A percentile compares a stretch with the other conserved stretches of the same genome.
These are phyloP conservation scores for Percina caprodes DNA, from an alignment of 2,113 vertebrate species.

Conservation along the genomic window DNA sequence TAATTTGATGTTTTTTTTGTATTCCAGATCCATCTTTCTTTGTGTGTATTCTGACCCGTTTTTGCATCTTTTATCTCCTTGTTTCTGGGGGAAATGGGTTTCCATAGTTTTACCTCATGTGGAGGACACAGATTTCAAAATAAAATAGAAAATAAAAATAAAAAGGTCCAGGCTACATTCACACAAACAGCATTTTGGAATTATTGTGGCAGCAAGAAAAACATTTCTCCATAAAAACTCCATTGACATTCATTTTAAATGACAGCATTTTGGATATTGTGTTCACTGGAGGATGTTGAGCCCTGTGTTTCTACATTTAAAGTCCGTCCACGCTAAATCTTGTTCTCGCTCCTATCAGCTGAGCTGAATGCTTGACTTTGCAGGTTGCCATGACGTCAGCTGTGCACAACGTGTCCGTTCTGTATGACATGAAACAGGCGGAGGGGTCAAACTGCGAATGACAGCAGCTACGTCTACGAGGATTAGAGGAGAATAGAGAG, in stretches of 20 bases:
- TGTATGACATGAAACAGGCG: background rate
- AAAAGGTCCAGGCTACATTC: slow-evolving; percentile 49
- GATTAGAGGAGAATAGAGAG: too few species aligned
- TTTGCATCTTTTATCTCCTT: background rate
- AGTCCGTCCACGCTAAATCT: background rate
- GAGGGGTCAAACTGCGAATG: background rate
- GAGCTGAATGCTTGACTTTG: background rate
- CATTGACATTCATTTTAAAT: slow-evolving; percentile 70
- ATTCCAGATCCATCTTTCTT: too few species aligned
- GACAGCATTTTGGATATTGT: slow-evolving; percentile 78
- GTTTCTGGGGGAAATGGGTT: background rate
- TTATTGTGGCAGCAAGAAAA: slow-evolving; percentile 15
- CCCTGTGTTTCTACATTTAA: slow-evolving; percentile 31
- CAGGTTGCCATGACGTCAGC: background rate
- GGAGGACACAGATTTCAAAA: background rate
- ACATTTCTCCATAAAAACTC: slow-evolving; percentile 27
- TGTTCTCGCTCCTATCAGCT: background rate
- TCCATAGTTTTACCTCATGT: background rate
- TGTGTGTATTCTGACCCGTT: too few species aligned
- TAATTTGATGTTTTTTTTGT: background rate
- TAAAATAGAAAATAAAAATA: background rate
- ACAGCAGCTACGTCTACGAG: background rate
- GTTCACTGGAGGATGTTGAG: slow-evolving; percentile 51
- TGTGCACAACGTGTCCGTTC: background rate
- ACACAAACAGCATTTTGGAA: slow-evolving; percentile 69